Conservation (phyloP, 2,888 invertebrate species). For the Brachypalpus laphriformis region DNA sequence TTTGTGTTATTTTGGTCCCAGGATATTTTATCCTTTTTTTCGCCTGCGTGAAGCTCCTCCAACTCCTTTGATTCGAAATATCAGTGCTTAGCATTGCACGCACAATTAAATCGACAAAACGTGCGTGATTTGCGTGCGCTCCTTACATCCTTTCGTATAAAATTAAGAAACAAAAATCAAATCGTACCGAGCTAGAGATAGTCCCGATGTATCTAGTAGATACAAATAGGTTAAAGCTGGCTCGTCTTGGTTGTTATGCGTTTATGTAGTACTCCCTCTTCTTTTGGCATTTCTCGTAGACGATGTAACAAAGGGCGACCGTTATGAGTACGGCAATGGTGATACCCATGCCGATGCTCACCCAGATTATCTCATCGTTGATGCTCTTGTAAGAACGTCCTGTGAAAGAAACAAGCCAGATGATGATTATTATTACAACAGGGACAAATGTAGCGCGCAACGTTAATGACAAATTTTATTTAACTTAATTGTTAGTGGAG, state of each 20-base stretch:
- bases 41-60: not conserved
- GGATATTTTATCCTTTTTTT: constrained; percentile 35
- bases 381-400: constrained; percentile 91
- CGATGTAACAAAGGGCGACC: constrained; percentile 91
- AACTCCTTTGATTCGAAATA: constrained; percentile 7
- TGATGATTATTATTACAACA: constrained; percentile 28
- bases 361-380: constrained; percentile 94
- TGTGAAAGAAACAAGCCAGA: constrained; percentile 81
- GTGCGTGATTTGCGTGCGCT: constrained; percentile 29
- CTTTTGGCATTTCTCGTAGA: constrained; percentile 89
- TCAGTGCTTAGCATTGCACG: constrained; percentile 2
- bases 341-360: constrained; percentile 93
- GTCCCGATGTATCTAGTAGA: constrained; percentile 42
- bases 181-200: constrained; percentile 40
- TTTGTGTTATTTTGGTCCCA: constrained; percentile 58
- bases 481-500: not conserved
- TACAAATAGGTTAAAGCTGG: constrained; percentile 44
- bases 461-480: constrained; percentile 45
- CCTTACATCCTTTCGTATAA: constrained; percentile 43
- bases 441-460: constrained; percentile 32
- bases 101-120: constrained; percentile 32
- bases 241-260: constrained; percentile 83
- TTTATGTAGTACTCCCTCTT: constrained; percentile 88
- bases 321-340: constrained; percentile 91
- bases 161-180: constrained; percentile 61